A percentile compares a stretch with the other conserved stretches of the same genome.
These are phyloP conservation scores for Dreissena rostriformis DNA, from an alignment of 1,140 invertebrate genomes.

Conservation along the genomic window DNA sequence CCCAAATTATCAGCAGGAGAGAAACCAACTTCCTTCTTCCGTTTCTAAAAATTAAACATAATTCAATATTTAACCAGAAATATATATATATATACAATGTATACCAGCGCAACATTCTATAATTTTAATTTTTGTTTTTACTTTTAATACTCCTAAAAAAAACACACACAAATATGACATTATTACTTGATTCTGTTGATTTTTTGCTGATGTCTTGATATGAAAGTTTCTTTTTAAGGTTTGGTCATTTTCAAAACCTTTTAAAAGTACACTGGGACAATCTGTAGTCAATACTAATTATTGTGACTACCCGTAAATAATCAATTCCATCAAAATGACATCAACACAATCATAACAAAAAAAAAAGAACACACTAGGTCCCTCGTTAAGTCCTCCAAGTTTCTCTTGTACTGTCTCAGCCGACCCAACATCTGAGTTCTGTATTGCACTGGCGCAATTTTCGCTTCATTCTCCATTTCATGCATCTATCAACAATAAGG, in stretches of 20 bases:
- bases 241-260: not conserved
- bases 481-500: conserved; percentile 68
- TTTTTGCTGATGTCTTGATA: too few species aligned
- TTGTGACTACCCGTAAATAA: conserved; percentile 2
- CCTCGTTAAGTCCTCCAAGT: conserved; percentile 71
- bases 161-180: too few species aligned
- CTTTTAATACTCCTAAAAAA: too few species aligned
- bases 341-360: not conserved
- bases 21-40: conserved; percentile 51
- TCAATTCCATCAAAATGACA: not conserved
- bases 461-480: conserved; percentile 79
- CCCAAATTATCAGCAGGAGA: conserved; percentile 69
- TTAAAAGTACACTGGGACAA: not conserved
- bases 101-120: too few species aligned
- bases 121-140: too few species aligned
- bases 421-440: conserved; percentile 76
- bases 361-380: conserved; percentile 68
- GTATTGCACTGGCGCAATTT: conserved; percentile 76
- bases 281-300: not conserved
- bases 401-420: conserved; percentile 74
- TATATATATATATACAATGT: too few species aligned
- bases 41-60: conserved; percentile 63
- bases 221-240: too few species aligned
- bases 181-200: too few species aligned
- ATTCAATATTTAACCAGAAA: too few species aligned